Base-by-base conservation (phyloP, 1,140 invertebrate genomes). In the Orchestia grillus region DNA sequence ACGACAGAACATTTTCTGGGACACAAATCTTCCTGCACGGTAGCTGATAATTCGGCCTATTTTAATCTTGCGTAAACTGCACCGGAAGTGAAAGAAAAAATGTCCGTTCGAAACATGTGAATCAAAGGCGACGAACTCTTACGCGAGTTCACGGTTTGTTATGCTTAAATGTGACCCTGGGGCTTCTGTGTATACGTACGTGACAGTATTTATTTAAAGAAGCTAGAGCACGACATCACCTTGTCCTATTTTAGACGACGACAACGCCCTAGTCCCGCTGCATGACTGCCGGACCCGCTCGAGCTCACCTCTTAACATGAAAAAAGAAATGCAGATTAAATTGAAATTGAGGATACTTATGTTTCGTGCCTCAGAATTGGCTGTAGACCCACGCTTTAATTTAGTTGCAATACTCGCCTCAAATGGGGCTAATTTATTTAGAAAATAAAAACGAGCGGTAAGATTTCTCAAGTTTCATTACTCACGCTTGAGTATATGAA, bases 171-270 rank as follows among this genome's bases (percentile, higher is more conserved):
- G n/a, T 28, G 28, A 77, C 62, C 62, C 62, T 77, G 62, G 36
- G 11, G 62, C 62, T 77, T 77, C 28, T 36, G 62, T 77, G 62
- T 77, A 77, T 77, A 77, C 62, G 62, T 77, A 3, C 88, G 88
- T 90, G 88, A 90, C n/a, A 90, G 88, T 44, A 90, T 90, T 90
- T 90, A 90, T 90, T 90, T 90, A 90, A 90, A 90, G 88, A 90
- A 90, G 88, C 88, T 90, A 90, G n/a, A 28, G 43, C 88, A 42
- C 41, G 88, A 90, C 88, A 90, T 19, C 62, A 77, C 62, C 62
- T 77, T 77, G 11, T 15, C 62, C 62, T 77, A 77, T 77, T 77
- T 77, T 77, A 3, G 11, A 77, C 62, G 62, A 36, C 28, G 62
- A 77, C 62, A 19, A 77, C 62, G 62, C 62, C 62, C 62, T 77